Percentiles rank a stretch among this genome's conserved stretches.
phyloP scores from a whole-genome alignment of 2,797 vertebrate genomes.

The Sylvia borin region DNA sequence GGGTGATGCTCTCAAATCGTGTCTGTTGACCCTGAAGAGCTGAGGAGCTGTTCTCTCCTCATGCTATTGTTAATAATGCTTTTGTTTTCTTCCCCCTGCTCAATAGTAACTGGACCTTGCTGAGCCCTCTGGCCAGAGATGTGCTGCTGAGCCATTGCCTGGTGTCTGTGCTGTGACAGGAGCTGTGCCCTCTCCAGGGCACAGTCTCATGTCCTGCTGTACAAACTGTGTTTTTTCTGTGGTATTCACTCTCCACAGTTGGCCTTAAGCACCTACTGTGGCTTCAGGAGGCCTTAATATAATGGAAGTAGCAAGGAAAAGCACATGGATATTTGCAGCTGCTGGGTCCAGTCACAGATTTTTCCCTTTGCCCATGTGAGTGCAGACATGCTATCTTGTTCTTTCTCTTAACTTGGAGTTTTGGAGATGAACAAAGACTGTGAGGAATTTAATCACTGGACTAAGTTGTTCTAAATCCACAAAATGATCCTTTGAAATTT shows the following conservation, averaged over 20 bases:
- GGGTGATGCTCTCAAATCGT: background rate
- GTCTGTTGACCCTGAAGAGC: background rate
- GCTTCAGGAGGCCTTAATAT: background rate
- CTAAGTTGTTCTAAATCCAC: constrained; percentile 73
- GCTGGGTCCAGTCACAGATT: background rate
- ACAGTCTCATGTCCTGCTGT: background rate
- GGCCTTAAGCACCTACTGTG: background rate
- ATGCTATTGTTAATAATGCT: background rate
- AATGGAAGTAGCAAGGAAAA: background rate
- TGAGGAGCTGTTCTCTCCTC: background rate
- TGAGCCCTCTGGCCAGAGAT: background rate
- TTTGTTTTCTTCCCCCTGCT: background rate
- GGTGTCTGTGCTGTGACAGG: background rate
- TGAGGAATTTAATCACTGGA: constrained; percentile 70
- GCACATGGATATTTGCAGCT: background rate
- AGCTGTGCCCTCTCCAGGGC: background rate
- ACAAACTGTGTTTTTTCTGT: rapidly evolving
- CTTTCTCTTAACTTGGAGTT: background rate
- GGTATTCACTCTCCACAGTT: rapidly evolving
- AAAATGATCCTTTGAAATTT: constrained; percentile 78
- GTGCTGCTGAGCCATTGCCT: background rate
- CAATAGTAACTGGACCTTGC: background rate
- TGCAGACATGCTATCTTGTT: background rate
- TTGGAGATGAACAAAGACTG: constrained; percentile 64
- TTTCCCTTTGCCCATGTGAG: background rate